Evolutionary conservation across 2,888 invertebrate species (phyloP), one percentile per base, ranked within the genome.

Genomic region (Dicroscelio sp.): DNA sequence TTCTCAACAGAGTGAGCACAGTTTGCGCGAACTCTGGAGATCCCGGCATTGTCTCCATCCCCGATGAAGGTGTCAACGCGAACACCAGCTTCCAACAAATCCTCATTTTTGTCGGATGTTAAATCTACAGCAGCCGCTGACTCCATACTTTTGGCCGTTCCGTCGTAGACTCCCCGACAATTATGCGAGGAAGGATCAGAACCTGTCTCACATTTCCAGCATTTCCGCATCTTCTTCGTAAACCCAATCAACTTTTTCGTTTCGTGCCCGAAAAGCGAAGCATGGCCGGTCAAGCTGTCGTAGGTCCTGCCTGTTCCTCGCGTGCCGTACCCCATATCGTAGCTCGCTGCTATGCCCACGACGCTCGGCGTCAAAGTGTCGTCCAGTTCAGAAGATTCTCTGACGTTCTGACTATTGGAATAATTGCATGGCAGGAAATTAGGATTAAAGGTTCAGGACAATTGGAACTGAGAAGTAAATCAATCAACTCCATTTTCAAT

Each of bases 141-240:
- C 71, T 95, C 94, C 94, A 95, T 95, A 1, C 94, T 93, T 86
- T 94, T 94, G 0, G 95, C 93, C 25, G 80, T 82, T 1, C 86
- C 84, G 35, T 67, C 23, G 52, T 71, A 86, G 33, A 83, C 76
- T 25, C 80, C 17, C 35, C 92, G 63, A 55, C 94, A 94, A 83
- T 93, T 94, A 63, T 95, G 94, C 58, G 91, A 83, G 5, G 76
- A 31, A 78, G 76, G 80, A 12, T 31, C 31, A 27, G 90, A 90
- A 12, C 93, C 90, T 48, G n/a, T 38, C 63, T 93, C 88, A 86
- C 94, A 94, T 80, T 83, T 71, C 10, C 67, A 33, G 60, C 94
- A 93, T 63, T 73, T 89, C 60, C 90, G 87, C 31, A 83, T 92
- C 75, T 87, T 33, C 23, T 92, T 91, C 12, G 48, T 67, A 79